These are phyloP conservation scores for Mythimna lalbum DNA, from an alignment of 2,888 invertebrate species.

Conservation along the genomic window DNA sequence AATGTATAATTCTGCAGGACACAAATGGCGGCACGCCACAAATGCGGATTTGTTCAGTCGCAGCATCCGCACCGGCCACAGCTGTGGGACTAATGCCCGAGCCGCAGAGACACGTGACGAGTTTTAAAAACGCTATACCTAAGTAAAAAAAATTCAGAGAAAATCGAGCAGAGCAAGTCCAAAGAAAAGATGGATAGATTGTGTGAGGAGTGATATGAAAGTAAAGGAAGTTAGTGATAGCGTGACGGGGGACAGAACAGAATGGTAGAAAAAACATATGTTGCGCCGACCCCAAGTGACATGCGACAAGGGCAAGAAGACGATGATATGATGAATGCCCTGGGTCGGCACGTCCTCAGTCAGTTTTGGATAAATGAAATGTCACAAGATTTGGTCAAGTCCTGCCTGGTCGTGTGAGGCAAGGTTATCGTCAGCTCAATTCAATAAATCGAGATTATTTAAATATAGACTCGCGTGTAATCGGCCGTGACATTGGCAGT, in stretches of 20 bases:
- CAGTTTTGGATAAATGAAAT: not conserved
- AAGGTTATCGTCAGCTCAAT: not conserved
- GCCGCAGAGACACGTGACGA: slow-evolving; percentile 37
- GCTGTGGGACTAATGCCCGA: slow-evolving; percentile 59
- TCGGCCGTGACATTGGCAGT: slow-evolving; percentile 40
- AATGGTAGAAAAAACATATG: too few relatives aligned
- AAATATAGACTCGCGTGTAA: slow-evolving; percentile 1
- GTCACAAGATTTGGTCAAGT: not conserved
- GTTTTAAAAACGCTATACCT: slow-evolving; percentile 45
- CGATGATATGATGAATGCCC: too few relatives aligned
- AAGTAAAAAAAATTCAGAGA: too few relatives aligned
- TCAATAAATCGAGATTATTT: slow-evolving; percentile 22
- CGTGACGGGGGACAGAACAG: too few relatives aligned
- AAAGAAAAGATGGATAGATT: too few relatives aligned
- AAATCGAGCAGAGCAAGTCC: too few relatives aligned
- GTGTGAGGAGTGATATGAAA: too few relatives aligned
- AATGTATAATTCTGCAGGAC: slow-evolving; percentile 47
- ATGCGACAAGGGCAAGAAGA: too few relatives aligned
- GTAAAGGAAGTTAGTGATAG: too few relatives aligned
- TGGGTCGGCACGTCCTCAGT: not conserved
- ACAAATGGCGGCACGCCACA: slow-evolving; percentile 53
- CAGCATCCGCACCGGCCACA: slow-evolving; percentile 64
- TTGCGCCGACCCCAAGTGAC: too few relatives aligned
- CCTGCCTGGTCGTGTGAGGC: not conserved
- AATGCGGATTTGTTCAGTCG: slow-evolving; percentile 61